phyloP scores from a whole-genome alignment of 2,113 vertebrate genomes.

The Gorsachius goisagi region DNA sequence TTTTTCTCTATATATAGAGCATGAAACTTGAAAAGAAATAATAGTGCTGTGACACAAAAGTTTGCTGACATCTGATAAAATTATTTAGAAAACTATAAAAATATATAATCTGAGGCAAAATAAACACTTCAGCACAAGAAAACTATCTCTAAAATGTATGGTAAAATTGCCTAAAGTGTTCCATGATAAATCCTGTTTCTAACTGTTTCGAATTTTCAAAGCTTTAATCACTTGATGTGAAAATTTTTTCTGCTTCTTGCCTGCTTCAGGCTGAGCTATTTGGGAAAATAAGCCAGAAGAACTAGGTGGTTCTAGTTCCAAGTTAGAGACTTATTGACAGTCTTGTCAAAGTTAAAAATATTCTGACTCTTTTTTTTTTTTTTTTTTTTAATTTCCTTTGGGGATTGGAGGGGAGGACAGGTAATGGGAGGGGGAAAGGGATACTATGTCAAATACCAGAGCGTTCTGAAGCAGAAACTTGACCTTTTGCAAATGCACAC shows the following conservation, averaged over 20 bases:
- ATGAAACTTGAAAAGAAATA: not conserved
- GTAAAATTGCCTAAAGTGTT: not conserved
- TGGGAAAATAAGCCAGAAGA: not conserved
- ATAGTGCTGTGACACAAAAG: not conserved
- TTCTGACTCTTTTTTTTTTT: not conserved
- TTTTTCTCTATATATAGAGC: not conserved
- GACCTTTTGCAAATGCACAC: not conserved
- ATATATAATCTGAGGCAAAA: not conserved
- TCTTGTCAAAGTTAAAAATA: not conserved
- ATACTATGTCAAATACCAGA: not conserved
- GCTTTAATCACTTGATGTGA: not conserved
- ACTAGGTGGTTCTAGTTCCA: not conserved
- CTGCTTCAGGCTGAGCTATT: not conserved
- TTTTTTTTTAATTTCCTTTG: not conserved
- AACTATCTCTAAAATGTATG: not conserved
- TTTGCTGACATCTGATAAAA: not conserved
- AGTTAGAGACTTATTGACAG: not conserved
- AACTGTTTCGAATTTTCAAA: not conserved
- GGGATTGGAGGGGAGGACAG: accelerated
- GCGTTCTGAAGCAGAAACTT: not conserved
- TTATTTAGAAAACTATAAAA: not conserved
- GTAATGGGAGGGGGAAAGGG: not conserved
- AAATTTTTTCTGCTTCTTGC: not conserved
- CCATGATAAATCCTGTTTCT: not conserved
- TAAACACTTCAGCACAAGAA: not conserved